Percentiles rank a stretch among this genome's conserved stretches.
Conservation (phyloP, 1,140 invertebrate genomes). For the Eupeodes corollae region DNA sequence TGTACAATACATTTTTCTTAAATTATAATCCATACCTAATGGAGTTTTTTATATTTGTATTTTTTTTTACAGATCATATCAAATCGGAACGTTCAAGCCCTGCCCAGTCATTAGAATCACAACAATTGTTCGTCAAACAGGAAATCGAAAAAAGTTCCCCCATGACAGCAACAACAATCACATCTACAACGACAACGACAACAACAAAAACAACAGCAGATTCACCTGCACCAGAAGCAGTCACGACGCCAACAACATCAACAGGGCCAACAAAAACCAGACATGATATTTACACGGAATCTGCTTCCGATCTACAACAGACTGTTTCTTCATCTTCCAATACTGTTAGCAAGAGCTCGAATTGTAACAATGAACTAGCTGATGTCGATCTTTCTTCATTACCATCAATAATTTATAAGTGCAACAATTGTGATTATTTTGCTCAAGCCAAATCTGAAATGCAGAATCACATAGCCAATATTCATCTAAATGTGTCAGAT, state of each 20-base stretch:
- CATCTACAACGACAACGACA: no score
- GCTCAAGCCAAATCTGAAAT: conserved; percentile 29
- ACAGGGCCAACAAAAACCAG: not conserved
- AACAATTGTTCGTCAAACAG: no score
- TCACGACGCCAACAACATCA: not conserved
- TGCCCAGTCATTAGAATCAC: no score
- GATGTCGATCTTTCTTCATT: not conserved
- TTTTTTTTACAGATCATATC: no score
- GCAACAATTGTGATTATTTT: conserved; percentile 32
- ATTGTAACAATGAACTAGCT: not conserved
- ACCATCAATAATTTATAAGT: conserved; percentile 23
- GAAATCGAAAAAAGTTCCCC: no score
- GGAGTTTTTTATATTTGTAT: no score
- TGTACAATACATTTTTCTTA: no score
- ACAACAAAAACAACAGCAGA: not conserved
- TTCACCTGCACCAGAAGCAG: not conserved
- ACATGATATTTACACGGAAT: no score
- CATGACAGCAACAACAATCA: no score
- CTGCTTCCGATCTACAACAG: no score
- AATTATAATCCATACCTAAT: no score
- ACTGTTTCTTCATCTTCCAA: not conserved
- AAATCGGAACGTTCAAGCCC: no score
- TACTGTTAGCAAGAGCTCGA: not conserved
- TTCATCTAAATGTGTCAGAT: conserved; percentile 18
- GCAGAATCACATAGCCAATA: conserved; percentile 16